Evolutionary conservation across 1,140 invertebrate genomes (phyloP), one percentile per base, ranked within the genome.

Genomic region (Venustaconcha ellipsiformis): DNA sequence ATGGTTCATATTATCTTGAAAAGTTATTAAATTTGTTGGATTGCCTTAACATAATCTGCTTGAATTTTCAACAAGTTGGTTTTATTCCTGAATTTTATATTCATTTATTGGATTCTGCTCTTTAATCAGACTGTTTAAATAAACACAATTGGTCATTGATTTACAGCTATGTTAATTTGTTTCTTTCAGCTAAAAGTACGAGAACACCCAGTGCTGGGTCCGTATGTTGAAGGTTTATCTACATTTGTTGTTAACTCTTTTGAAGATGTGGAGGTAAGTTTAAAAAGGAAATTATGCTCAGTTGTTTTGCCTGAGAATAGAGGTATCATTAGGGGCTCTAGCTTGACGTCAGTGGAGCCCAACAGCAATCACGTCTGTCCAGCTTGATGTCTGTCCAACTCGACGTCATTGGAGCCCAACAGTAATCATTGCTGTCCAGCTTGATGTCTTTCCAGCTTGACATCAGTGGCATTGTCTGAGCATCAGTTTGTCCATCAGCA

Each of bases 171-270:
- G 37, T 37, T 37, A 6, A 72, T 55, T 70, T 75, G 15, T 63
- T 26, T 23, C 60, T 81, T 81, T 17, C 73, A 90, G 89, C 92
- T 99, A 23, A 93, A 96, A 78, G 98, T 99, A 1, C 93, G 98
- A 76, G 98, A 99, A 90, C 98, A 99, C 92, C 98, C 98, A 5
- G 91, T 97, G 0, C 91, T 99, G 14, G 98, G 98, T 30, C 98
- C 98, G 1, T 99, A 99, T 90, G 98, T 99, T 11, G 98, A 99
- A 90, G 97, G 99, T 89, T 92, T 99, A 15, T 97, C 96, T 72
- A 99, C 99, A 90, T 92, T 99, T 80, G 97, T 98, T 18, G 98
- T 99, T 20, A 97, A 95, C 82, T 96, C 94, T 55, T 99, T 97
- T 90, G 93, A 97, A 89, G 97, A 99, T 88, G 99, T 99, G 83